Evolutionary conservation across 2,113 vertebrate genomes (phyloP), one percentile per base, ranked within the genome.

Genomic region (Pelecanus crispus): DNA sequence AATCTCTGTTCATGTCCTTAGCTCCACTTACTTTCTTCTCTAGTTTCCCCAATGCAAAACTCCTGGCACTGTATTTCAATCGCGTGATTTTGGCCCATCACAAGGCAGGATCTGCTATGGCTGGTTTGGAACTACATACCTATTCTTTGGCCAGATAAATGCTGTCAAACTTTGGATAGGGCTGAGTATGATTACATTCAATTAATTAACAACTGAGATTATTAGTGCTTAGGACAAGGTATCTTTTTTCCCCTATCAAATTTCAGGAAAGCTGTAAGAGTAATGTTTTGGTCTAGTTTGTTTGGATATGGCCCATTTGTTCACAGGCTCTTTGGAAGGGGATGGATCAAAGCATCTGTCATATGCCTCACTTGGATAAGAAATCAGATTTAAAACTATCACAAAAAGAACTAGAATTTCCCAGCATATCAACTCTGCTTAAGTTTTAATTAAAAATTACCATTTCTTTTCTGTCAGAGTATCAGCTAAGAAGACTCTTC

Each of bases 41-140:
- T 45, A 55, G 10, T 21, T 82, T 7, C 14, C 5, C 6, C 15
- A 29, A 11, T 10, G 45, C 45, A 74, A 49, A 74, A 4, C 29
- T 10, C 11, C 12, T 62, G 20, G 15, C 15, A 20, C 22, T 38
- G 18, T 31, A 10, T 65, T 70, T 61, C 19, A 36, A 0, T 62
- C 1, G 1, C 0, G 0, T 17, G 18, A 44, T 71, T 91, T 38
- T 89, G 29, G 11, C n/a, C 28, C 44, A 31, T 47, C 20, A 29
- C 10, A 31, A 40, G 18, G 17, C 2, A 1, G 1, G 17, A 8
- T 42, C 34, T 71, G 24, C 36, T 74, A 11, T 32, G 26, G 16
- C 29, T 67, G 47, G 3, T 65, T 53, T 55, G 25, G 31, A 89
- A 8, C 34, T 22, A 44, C 34, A 5, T 18, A n/a, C 0, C 0